Evolutionary conservation across 2,888 invertebrate species (phyloP).

Genomic region (Xestia c-nigrum): DNA sequence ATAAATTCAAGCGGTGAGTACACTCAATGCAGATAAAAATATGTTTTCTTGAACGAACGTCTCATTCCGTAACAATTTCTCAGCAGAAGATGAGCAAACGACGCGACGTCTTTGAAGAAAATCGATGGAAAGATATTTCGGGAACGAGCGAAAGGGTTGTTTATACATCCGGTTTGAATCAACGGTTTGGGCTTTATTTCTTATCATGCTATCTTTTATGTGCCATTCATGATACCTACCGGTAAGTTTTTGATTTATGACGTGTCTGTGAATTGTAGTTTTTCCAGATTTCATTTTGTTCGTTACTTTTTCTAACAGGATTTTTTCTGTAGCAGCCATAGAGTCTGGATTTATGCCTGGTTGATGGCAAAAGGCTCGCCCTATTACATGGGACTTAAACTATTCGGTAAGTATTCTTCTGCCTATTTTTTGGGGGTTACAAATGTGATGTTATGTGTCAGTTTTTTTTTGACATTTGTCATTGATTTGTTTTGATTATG

Average conservation of each 20-base stretch:
- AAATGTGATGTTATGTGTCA: too few species aligned
- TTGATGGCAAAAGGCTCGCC: neutral
- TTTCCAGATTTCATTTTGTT: too few species aligned
- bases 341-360: neutral
- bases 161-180: slow-evolving; percentile 35
- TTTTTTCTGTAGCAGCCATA: neutral
- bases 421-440: too few species aligned
- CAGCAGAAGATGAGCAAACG: neutral
- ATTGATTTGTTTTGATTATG: too few species aligned
- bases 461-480: too few species aligned
- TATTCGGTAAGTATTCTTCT: too few species aligned
- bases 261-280: too few species aligned
- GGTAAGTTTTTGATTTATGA: slow-evolving; percentile 16
- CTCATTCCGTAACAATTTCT: slow-evolving; percentile 31
- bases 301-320: neutral
- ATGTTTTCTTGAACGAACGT: slow-evolving; percentile 24
- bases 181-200: slow-evolving; percentile 15
- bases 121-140: slow-evolving; percentile 58
- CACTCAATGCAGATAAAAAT: slow-evolving; percentile 39
- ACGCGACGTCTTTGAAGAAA: slow-evolving; percentile 28
- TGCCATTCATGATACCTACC: slow-evolving; percentile 3
- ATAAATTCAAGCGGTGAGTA: slow-evolving; percentile 19
- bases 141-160: slow-evolving; percentile 27
- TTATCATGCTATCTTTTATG: neutral
- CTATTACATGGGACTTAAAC: too few species aligned